Conservation (phyloP, 2,888 invertebrate genomes). For the Torymus aiolomorphi region DNA sequence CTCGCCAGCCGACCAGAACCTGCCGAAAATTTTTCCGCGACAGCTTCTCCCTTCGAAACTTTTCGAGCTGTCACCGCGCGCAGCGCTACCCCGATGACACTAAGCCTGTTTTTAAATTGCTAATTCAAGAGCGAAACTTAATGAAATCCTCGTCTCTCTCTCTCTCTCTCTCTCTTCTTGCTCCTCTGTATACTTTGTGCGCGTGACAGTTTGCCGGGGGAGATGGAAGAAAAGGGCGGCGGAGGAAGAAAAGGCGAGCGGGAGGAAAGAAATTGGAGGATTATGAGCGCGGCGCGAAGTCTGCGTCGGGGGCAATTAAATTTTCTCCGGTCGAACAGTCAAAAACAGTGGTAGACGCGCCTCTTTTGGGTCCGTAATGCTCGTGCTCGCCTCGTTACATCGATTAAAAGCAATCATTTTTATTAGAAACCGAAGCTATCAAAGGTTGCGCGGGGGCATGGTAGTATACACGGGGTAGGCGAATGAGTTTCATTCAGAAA, state of each 20-base stretch:
- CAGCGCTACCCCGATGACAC: slow-evolving; percentile 55
- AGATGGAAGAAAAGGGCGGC: not conserved
- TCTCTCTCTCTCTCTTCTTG: no score
- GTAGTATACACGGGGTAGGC: no score
- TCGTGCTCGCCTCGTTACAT: slow-evolving; percentile 33
- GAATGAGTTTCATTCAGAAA: slow-evolving; percentile 8
- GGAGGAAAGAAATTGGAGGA: slow-evolving; percentile 61
- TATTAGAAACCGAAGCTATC: slow-evolving; percentile 5
- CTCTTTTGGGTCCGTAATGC: slow-evolving; percentile 10
- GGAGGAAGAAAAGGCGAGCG: slow-evolving; percentile 10
- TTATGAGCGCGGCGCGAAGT: slow-evolving; percentile 61
- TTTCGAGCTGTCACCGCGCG: slow-evolving; percentile 6
- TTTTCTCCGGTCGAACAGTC: slow-evolving; percentile 60
- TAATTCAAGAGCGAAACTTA: slow-evolving; percentile 64
- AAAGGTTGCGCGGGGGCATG: not conserved
- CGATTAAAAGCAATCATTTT: slow-evolving; percentile 46
- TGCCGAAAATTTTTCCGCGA: slow-evolving; percentile 41
- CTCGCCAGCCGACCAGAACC: slow-evolving; percentile 1
- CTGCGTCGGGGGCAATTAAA: slow-evolving; percentile 62
- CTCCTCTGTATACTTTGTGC: no score
- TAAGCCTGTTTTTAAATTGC: slow-evolving; percentile 67
- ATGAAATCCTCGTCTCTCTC: slow-evolving; percentile 63
- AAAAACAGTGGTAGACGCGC: slow-evolving; percentile 52
- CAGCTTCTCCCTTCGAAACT: slow-evolving; percentile 35
- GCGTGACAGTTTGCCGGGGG: no score